Percentiles rank a stretch among this genome's conserved stretches.
Evolutionary conservation across 2,888 invertebrate genomes (phyloP).

Genomic region (Acanthosoma haemorrhoidale): DNA sequence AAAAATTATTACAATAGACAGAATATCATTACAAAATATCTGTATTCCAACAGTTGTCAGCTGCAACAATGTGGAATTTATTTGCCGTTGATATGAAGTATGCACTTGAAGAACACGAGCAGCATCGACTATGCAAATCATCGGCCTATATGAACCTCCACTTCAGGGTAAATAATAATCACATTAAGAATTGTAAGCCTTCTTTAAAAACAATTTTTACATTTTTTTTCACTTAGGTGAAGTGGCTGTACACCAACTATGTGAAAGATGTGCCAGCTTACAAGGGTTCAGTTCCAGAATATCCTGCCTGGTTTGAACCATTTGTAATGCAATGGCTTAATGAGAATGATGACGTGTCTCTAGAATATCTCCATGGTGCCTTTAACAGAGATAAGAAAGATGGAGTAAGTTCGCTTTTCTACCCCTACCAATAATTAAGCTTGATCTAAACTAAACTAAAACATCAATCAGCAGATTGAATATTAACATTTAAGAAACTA

Average conservation of each 20-base stretch:
- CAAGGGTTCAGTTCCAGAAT: slow-evolving; percentile 95
- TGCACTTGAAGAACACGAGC: slow-evolving; percentile 96
- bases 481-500: too few relatives aligned
- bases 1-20: too few relatives aligned
- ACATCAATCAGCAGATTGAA: too few relatives aligned
- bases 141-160: slow-evolving; percentile 99
- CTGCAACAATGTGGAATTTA: slow-evolving; percentile 94
- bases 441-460: too few relatives aligned
- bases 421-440: too few relatives aligned
- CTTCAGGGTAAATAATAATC: slow-evolving; percentile 63
- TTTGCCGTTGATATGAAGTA: slow-evolving; percentile 97
- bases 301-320: slow-evolving; percentile 99
- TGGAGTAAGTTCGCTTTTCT: slow-evolving; percentile 77
- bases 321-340: slow-evolving; percentile 99
- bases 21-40: too few relatives aligned
- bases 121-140: slow-evolving; percentile 88
- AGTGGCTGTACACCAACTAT: slow-evolving; percentile 97
- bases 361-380: slow-evolving; percentile 97
- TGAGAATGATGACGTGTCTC: slow-evolving; percentile 97
- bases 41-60: slow-evolving; percentile 90
- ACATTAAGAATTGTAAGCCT: neutral
- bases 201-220: too few relatives aligned
- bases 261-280: slow-evolving; percentile 91
- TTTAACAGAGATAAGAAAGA: slow-evolving; percentile 96
- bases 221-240: too few relatives aligned